phyloP scores from a whole-genome alignment of 2,797 vertebrate species.

The Psittacula derbiana region DNA sequence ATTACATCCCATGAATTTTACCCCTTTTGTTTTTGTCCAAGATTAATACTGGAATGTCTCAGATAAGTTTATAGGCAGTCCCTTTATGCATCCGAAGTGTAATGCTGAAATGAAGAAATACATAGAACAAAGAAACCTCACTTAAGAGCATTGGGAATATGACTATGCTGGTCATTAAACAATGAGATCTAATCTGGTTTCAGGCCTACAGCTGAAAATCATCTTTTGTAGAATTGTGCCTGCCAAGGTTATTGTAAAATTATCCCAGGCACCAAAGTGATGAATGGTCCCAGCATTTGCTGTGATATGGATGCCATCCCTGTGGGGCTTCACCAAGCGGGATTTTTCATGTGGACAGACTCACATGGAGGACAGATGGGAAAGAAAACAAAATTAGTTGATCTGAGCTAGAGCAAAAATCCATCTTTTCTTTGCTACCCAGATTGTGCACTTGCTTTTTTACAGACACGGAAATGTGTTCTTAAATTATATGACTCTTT shows the following conservation, averaged over 20 bases:
- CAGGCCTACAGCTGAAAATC: slow-evolving; percentile 40
- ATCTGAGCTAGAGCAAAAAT: slow-evolving; percentile 23
- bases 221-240: slow-evolving; percentile 48
- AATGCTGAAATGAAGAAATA: not conserved
- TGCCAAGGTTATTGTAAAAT: slow-evolving; percentile 57
- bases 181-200: slow-evolving; percentile 44
- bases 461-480: not conserved
- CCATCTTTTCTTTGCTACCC: slow-evolving; percentile 46
- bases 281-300: slow-evolving; percentile 29
- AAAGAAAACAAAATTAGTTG: slow-evolving; percentile 56
- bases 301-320: slow-evolving; percentile 37
- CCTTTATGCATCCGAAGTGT: not conserved
- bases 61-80: not conserved
- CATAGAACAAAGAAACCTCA: not conserved
- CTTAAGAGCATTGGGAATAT: not conserved
- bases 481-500: slow-evolving; percentile 29
- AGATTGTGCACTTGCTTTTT: slow-evolving; percentile 35
- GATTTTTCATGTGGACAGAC: slow-evolving; percentile 47
- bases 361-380: slow-evolving; percentile 64
- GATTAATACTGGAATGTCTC: not conserved
- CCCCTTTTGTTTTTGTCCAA: not conserved
- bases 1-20: slow-evolving; percentile 10
- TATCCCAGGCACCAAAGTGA: slow-evolving; percentile 52
- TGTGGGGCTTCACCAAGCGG: slow-evolving; percentile 44
- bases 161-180: slow-evolving; percentile 55